These are phyloP conservation scores for Pocillopora verrucosa DNA, from an alignment of 64 coral and sea anemone genomes.

Conservation along the genomic window DNA sequence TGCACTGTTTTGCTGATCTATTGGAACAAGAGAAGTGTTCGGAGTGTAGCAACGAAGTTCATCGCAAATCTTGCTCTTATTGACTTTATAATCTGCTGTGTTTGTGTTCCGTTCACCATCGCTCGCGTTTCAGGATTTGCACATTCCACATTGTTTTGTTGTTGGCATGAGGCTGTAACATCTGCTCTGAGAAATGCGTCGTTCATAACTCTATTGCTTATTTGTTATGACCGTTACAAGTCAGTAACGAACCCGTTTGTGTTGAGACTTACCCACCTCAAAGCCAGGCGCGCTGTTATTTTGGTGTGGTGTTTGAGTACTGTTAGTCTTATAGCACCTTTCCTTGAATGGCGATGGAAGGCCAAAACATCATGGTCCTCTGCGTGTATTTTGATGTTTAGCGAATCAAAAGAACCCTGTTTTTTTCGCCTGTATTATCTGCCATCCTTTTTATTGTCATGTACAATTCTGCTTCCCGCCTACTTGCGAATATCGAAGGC, in stretches of 20 bases:
- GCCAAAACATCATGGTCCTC: not conserved
- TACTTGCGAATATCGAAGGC: slow-evolving; percentile 92
- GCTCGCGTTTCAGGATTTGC: slow-evolving; percentile 39
- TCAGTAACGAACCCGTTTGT: slow-evolving; percentile 83
- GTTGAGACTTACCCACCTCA: slow-evolving; percentile 56
- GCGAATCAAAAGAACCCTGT: slow-evolving; percentile 13
- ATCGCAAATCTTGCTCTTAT: slow-evolving; percentile 78
- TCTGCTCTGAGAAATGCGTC: slow-evolving; percentile 83
- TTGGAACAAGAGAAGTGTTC: slow-evolving; percentile 78
- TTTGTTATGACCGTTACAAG: slow-evolving; percentile 82
- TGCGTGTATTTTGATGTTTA: slow-evolving; percentile 38
- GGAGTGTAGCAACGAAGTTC: slow-evolving; percentile 72
- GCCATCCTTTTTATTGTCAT: slow-evolving; percentile 52
- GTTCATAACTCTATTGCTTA: slow-evolving; percentile 68
- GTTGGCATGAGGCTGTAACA: slow-evolving; percentile 69
- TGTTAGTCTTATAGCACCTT: slow-evolving; percentile 47
- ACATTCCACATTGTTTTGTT: slow-evolving; percentile 59
- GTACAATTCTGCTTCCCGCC: slow-evolving; percentile 57
- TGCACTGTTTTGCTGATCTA: slow-evolving; percentile 63
- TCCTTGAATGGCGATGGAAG: slow-evolving; percentile 55
- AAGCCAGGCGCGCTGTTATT: slow-evolving; percentile 54
- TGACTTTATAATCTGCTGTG: slow-evolving; percentile 58
- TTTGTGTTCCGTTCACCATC: slow-evolving; percentile 68
- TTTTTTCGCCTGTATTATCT: slow-evolving; percentile 73
- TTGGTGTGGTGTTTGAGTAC: slow-evolving; percentile 47